These are phyloP conservation scores for Morpho achilles DNA, from an alignment of 2,888 invertebrate species.

Conservation along the genomic window DNA sequence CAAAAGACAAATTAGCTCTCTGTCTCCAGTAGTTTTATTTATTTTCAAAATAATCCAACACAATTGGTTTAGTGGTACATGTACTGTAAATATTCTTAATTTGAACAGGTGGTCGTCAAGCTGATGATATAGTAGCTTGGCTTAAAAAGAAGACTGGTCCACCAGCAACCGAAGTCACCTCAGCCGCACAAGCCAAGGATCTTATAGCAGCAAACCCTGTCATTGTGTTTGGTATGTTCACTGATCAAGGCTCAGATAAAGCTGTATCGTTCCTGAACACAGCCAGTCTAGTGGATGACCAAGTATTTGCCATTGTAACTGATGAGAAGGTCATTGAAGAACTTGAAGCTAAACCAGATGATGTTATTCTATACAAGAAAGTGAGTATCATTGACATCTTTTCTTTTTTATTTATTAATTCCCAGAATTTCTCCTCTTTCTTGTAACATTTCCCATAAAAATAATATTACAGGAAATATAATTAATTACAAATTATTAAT, in stretches of 20 bases:
- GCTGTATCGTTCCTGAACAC: slow-evolving; percentile 92
- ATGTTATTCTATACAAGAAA: slow-evolving; percentile 94
- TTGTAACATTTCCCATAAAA: too few relatives aligned
- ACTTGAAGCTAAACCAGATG: slow-evolving; percentile 87
- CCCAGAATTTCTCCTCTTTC: too few relatives aligned
- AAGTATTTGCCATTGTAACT: slow-evolving; percentile 91
- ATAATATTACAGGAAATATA: too few relatives aligned
- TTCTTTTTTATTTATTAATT: too few relatives aligned
- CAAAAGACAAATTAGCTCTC: too few relatives aligned
- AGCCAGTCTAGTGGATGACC: slow-evolving; percentile 90
- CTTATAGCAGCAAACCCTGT: slow-evolving; percentile 90
- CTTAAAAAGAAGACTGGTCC: slow-evolving; percentile 98
- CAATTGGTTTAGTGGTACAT: too few relatives aligned
- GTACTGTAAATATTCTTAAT: slow-evolving; percentile 6
- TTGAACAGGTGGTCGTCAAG: slow-evolving; percentile 89
- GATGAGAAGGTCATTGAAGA: slow-evolving; percentile 88
- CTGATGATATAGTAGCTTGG: slow-evolving; percentile 96
- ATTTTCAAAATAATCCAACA: too few relatives aligned
- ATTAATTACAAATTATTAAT: too few relatives aligned
- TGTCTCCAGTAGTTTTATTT: too few relatives aligned
- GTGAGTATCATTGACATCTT: slow-evolving; percentile 63
- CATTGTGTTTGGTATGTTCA: slow-evolving; percentile 94
- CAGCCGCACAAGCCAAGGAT: slow-evolving; percentile 89
- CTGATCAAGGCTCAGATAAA: slow-evolving; percentile 85
- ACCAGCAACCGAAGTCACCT: slow-evolving; percentile 88